Evolutionary conservation across 1,140 invertebrate species (phyloP), one percentile per base, ranked within the genome.

Genomic region (Centruroides vittatus): DNA sequence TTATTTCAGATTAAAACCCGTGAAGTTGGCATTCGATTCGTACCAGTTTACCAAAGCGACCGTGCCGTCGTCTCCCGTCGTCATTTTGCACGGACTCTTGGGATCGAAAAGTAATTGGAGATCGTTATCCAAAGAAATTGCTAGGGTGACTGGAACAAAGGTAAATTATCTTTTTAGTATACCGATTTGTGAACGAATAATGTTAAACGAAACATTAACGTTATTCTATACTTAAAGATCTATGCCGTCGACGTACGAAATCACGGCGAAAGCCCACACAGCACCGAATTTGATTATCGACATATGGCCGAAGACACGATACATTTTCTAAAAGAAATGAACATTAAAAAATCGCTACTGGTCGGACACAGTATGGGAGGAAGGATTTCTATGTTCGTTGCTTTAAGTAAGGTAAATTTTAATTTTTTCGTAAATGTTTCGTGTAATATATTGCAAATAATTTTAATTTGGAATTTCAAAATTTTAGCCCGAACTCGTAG

Each of bases 341-440:
- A 41, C 8, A 41, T 41, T 6, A 41, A 41, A 8, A 41, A 41
- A 41, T 41, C 41, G 3, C 8, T 81, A 61, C 67, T 93, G 5
- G 73, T 96, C 62, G 92, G 92, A 0, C 90, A 96, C 69, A 90
- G 89, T 61, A 93, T 95, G 86, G 92, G 92, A 13, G 93, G 90
- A 12, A 82, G 88, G 59, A 77, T 84, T 3, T 82, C 84, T 53
- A 94, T 95, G 89, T 78, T 78, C 36, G 76, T 86, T 36, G 84
- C 89, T 48, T 72, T 93, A 12, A 78, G 74, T 67, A 78, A 85
- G 74, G 82, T 79, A 69, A 67, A 68, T 65, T 4, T 13, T 41
- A 41, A 23, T 23, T 23, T 41, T 6, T 6, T 6, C 8, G 8
- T 41, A 41, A 8, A 41, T 41, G 8, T 41, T 41, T 8, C 41